Evolutionary conservation across 1,140 invertebrate genomes (phyloP), one percentile per base, ranked within the genome.

Genomic region (Hetaerina americana): DNA sequence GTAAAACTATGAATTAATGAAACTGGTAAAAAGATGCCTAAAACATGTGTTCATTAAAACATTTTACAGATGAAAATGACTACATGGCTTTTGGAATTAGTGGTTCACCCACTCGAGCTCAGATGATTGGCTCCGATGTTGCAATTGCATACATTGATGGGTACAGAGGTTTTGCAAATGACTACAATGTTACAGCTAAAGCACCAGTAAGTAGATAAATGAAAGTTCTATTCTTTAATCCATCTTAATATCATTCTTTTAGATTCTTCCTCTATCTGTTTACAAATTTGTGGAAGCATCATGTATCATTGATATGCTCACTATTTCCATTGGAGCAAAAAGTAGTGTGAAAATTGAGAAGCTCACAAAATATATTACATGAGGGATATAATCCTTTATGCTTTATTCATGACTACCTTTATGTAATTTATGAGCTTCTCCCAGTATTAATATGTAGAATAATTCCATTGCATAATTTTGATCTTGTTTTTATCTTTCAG

Each of bases 51-150:
- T n/a, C n/a, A n/a, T n/a, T n/a, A n/a, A n/a, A n/a, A n/a, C n/a
- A 74, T 18, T 78, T 82, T 81, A 79, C 85, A 81, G 89, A 78
- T 0, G 87, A 90, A 76, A 82, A 90, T 76, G 92, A 93, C 74
- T 96, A 95, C 79, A 89, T 95, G 86, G 88, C 92, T 22, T 95
- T 95, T 80, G 94, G 94, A 31, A 79, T 95, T 22, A 94, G 93
- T 29, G 93, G 92, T 27, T 88, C 88, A 1, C 79, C 83, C 3
- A 82, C 84, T 5, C 83, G 84, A 69, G 88, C 90, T 75, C 85
- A 88, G 81, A 96, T 96, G 94, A 81, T 93, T 75, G 93, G 92
- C 27, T 87, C 91, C 0, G 94, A 97, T 84, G 89, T 92, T 26
- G 87, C 90, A 1, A 83, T 96, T 24, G 88, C 88, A 0, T 90